Evolutionary conservation across 1,140 invertebrate species (phyloP), one percentile per base, ranked within the genome.

Genomic region (Ceratosolen solmsi): DNA sequence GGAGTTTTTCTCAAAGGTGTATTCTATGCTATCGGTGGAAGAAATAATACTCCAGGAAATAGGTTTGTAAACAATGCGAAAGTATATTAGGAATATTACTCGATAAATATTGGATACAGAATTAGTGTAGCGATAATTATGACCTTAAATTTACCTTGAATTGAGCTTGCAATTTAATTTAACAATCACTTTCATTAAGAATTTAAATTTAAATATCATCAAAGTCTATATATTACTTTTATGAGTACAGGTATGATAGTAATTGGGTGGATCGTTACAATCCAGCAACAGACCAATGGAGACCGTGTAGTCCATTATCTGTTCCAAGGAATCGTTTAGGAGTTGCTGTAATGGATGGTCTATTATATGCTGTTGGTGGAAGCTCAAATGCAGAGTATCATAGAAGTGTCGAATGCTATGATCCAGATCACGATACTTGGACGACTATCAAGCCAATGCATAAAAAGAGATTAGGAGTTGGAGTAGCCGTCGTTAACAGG

Each of bases 321-420:
- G 94, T 95, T 49, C 94, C 96, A 0, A 92, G 97, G 74, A 97
- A 97, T 91, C 93, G 97, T 83, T 95, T 97, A 8, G 97, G 96
- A 25, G 96, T 97, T 25, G 96, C 96, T n/a, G 96, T 97, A 20
- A 96, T 98, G 94, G 97, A 98, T 89, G 96, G 96, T 51, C 91
- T 96, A 65, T 92, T 98, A 68, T 98, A 98, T 89, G 97, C 97
- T 46, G 95, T 98, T 9, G 97, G 97, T 75, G 97, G 97, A 4
- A 97, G 96, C 30, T 94, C 96, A 17, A 96, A 95, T 22, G 93
- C 93, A 1, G 94, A 95, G 85, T 96, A 96, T 90, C 96, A 97
- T 87, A 96, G 94, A 86, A 95, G 95, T 72, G 97, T 97, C n/a
- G 97, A 98, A 93, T 97, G 96, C 87, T 98, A 97, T 89, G 96